These are phyloP conservation scores for Limnothrissa miodon DNA, from an alignment of 2,113 vertebrate species.

Conservation along the genomic window DNA sequence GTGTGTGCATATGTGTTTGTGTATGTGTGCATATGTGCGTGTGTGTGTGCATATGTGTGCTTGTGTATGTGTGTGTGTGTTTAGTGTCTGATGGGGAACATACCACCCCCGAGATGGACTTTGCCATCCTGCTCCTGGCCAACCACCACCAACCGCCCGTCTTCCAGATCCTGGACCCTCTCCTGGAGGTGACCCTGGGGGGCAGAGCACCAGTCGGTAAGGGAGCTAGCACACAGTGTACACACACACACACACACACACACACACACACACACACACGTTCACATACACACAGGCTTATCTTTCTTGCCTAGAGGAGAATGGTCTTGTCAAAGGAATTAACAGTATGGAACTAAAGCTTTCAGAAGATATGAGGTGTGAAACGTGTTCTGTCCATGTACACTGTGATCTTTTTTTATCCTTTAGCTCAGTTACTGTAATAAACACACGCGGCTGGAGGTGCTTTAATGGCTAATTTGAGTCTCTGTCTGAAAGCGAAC, in stretches of 20 bases:
- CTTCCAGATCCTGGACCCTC: conserved; percentile 81
- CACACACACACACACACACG: not conserved
- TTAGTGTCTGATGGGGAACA: conserved; percentile 87
- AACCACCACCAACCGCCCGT: conserved; percentile 76
- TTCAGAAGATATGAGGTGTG: not conserved
- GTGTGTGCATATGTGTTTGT: no score
- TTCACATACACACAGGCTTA: not conserved
- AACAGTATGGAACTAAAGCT: not conserved
- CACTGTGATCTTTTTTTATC: not conserved
- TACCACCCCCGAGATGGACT: conserved; percentile 83
- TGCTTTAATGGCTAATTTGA: not conserved
- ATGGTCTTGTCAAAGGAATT: not conserved
- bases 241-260: not conserved
- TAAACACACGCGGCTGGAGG: not conserved
- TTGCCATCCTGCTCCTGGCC: conserved; percentile 83
- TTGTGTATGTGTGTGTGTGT: conserved; percentile 28
- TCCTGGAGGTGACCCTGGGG: conserved; percentile 82
- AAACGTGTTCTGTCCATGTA: not conserved
- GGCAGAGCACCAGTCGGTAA: conserved; percentile 83
- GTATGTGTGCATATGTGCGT: no score
- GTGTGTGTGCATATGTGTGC: not conserved
- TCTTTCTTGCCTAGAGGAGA: not conserved
- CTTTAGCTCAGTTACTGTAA: not conserved
- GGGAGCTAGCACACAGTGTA: conserved; percentile 43
- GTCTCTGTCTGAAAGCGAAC: not conserved